A percentile compares a stretch with the other conserved stretches of the same genome.
phyloP scores from a whole-genome alignment of 2,888 invertebrate genomes.

The Spisula solida region DNA sequence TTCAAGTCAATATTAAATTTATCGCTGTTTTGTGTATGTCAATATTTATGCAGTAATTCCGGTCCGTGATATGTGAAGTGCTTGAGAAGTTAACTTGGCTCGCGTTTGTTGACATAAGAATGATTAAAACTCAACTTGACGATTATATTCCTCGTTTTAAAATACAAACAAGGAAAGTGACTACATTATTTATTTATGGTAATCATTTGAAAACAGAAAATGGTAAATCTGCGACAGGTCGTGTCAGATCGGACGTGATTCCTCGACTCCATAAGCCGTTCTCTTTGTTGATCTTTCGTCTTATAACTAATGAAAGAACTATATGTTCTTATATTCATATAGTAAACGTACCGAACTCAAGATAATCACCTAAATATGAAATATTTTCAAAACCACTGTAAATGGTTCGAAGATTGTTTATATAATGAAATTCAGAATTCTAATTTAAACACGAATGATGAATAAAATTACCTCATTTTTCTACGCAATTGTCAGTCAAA shows the following conservation, averaged over 20 bases:
- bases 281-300: not conserved
- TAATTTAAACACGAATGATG: too few species aligned
- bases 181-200: conserved; percentile 41
- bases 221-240: not conserved
- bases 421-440: too few species aligned
- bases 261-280: not conserved
- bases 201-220: not conserved
- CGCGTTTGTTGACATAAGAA: conserved; percentile 36
- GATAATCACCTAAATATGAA: too few species aligned
- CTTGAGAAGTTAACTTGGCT: conserved; percentile 41
- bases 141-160: conserved; percentile 38
- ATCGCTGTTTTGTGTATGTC: conserved; percentile 15
- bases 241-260: not conserved
- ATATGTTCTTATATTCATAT: not conserved
- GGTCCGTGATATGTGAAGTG: conserved; percentile 30
- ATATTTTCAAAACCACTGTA: not conserved
- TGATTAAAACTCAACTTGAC: conserved; percentile 43
- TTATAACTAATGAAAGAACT: not conserved
- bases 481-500: too few species aligned
- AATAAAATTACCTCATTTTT: too few species aligned
- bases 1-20: conserved; percentile 4
- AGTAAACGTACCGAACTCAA: not conserved
- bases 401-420: too few species aligned
- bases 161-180: conserved; percentile 47
- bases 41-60: conserved; percentile 42